Evolutionary conservation across 2,888 invertebrate genomes (phyloP), one percentile per base, ranked within the genome.

Genomic region (Tinea semifulvella): DNA sequence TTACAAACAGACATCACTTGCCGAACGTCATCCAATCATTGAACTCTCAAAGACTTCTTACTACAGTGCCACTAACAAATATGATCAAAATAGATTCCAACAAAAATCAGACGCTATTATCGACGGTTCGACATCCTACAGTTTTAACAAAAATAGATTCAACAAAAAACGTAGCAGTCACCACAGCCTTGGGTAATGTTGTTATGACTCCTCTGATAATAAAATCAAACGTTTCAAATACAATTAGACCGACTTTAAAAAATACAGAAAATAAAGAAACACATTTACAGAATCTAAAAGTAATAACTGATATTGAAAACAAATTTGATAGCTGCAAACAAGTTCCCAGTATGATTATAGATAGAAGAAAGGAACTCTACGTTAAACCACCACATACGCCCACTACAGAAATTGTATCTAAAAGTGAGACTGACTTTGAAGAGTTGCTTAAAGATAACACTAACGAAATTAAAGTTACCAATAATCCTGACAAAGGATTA

Each of bases 381-480:
- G 46, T 48, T 5, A 44, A 39, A n/a, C 42, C 45, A 20, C 13
- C 40, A 13, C 61, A 61, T 17, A 48, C 44, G 2, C 31, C 31
- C 44, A n/a, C n/a, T n/a, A 35, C 47, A 19, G 70, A 68, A 44
- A 56, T 54, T 48, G 52, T 56, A 48, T 35, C 60, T 7, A 79
- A 79, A 62, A 69, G 73, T 58, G 79, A 71, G 53, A 81, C 80
- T 27, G 82, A 82, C 56, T 82, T 80, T 56, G 82, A 82, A 57
- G 82, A 82, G 53, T 56, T 82, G 36, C 56, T 82, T 19, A 82
- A 76, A 61, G 80, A 81, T 54, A 81, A 70, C 43, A 76, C 80
- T 16, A 80, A 76, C 57, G 76, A 81, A 63, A 80, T 79, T 42
- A 82, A 81, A 64, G 56, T 76, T 11, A 68, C 63, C 11, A 77